A percentile compares a stretch with the other conserved stretches of the same genome.
Conservation (phyloP, 2,888 invertebrate species). For the Ectemnius lituratus region DNA sequence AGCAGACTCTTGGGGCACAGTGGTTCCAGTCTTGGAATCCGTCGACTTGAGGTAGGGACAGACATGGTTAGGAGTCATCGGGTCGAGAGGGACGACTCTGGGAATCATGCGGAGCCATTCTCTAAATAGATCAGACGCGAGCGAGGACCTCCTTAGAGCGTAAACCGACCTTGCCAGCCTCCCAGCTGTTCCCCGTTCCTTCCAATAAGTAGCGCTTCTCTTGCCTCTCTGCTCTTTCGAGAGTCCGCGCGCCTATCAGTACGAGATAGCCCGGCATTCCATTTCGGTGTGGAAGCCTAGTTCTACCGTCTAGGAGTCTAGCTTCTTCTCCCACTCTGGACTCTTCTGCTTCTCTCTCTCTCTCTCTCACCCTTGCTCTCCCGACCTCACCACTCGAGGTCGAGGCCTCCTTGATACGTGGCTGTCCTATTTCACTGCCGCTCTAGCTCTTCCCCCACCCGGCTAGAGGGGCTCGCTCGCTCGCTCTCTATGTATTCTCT, state of each 20-base stretch:
- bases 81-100: too few species aligned
- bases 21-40: too few species aligned
- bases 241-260: background rate
- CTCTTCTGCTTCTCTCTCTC: background rate
- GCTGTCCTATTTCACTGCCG: constrained; percentile 11
- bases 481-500: constrained; percentile 60
- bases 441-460: constrained; percentile 18
- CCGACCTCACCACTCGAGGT: constrained; percentile 11
- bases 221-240: constrained; percentile 3
- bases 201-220: constrained; percentile 6
- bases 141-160: constrained; percentile 55
- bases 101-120: constrained; percentile 31
- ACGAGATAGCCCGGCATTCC: too few species aligned
- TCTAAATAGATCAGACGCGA: constrained; percentile 47
- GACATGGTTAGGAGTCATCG: too few species aligned
- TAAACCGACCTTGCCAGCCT: constrained; percentile 39
- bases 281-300: too few species aligned
- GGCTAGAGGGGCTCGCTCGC: too few species aligned
- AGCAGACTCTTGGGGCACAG: too few species aligned
- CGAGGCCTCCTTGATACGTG: background rate
- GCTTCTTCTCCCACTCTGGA: background rate
- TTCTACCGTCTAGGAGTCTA: background rate
- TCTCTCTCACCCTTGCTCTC: background rate
- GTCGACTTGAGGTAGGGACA: too few species aligned
- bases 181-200: constrained; percentile 27